These are phyloP conservation scores for Sympetrum striolatum DNA, from an alignment of 2,888 invertebrate species.

Conservation along the genomic window DNA sequence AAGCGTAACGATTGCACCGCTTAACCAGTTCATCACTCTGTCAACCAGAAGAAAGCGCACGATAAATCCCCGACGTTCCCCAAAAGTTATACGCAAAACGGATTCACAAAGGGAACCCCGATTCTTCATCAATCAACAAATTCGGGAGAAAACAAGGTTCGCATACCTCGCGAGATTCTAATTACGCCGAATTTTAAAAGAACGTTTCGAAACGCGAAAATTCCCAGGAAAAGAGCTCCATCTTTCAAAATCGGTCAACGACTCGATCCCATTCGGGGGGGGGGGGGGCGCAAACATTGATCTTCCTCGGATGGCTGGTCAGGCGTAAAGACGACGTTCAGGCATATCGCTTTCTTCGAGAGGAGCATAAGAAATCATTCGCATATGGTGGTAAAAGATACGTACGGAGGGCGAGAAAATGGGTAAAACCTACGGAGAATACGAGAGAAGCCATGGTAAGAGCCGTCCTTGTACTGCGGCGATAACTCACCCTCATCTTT, in stretches of 20 bases:
- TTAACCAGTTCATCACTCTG: background rate
- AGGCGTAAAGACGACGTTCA: background rate
- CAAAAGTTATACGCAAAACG: background rate
- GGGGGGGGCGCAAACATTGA: background rate
- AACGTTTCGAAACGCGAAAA: background rate
- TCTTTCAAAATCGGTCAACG: conserved; percentile 25
- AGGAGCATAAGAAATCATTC: background rate
- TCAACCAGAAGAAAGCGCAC: background rate
- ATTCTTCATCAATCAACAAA: background rate
- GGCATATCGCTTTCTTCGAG: background rate
- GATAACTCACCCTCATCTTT: background rate
- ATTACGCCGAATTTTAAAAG: conserved; percentile 18
- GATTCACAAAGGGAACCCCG: background rate
- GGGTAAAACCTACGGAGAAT: background rate
- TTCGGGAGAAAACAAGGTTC: conserved; percentile 8
- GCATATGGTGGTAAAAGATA: background rate
- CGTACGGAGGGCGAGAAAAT: background rate
- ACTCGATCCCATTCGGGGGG: background rate
- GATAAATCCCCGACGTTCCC: background rate
- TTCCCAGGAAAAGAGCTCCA: background rate
- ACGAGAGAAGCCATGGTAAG: background rate
- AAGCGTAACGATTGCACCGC: background rate
- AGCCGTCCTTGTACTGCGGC: background rate
- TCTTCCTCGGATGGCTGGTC: background rate
- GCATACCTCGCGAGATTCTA: background rate